phyloP scores from a whole-genome alignment of 2,113 vertebrate genomes.

The Takifugu bimaculatus region DNA sequence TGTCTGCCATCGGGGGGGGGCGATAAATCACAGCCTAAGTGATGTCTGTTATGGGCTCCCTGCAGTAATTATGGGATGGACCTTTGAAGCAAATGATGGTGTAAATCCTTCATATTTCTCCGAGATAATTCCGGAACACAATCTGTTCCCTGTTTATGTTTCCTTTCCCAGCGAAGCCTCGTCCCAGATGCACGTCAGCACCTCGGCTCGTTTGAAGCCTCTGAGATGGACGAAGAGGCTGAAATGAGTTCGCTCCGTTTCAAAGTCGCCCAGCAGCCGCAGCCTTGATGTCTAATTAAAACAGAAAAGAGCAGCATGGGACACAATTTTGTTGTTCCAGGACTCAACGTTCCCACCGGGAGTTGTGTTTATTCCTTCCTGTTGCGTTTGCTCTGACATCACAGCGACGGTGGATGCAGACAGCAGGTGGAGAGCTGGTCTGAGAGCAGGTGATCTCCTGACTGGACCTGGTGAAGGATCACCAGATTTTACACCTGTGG shows the following conservation, averaged over 20 bases:
- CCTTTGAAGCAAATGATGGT: slow-evolving; percentile 50
- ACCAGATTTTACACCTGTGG: too few species aligned
- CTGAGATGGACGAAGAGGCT: slow-evolving; percentile 4
- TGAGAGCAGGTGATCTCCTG: too few species aligned
- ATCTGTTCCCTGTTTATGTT: slow-evolving; percentile 38
- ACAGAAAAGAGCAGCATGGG: background rate
- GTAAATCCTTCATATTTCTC: slow-evolving; percentile 43
- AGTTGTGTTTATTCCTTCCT: too few species aligned
- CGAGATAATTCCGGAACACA: slow-evolving; percentile 32
- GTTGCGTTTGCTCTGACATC: too few species aligned
- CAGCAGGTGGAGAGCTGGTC: too few species aligned
- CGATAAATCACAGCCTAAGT: slow-evolving; percentile 43
- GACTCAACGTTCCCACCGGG: background rate
- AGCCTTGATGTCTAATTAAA: too few species aligned
- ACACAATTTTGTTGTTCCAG: too few species aligned
- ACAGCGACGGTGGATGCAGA: too few species aligned
- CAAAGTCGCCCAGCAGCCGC: background rate
- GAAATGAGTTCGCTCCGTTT: slow-evolving; percentile 18
- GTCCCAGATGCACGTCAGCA: slow-evolving; percentile 27
- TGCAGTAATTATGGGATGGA: slow-evolving; percentile 50
- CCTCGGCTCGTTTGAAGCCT: slow-evolving; percentile 17
- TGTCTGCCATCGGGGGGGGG: slow-evolving; percentile 31
- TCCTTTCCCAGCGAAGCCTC: slow-evolving; percentile 12
- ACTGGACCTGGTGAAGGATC: too few species aligned
- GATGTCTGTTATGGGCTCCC: slow-evolving; percentile 54